Conservation (phyloP, 2,113 vertebrate genomes). For the Telmatochromis bifrenatus region DNA sequence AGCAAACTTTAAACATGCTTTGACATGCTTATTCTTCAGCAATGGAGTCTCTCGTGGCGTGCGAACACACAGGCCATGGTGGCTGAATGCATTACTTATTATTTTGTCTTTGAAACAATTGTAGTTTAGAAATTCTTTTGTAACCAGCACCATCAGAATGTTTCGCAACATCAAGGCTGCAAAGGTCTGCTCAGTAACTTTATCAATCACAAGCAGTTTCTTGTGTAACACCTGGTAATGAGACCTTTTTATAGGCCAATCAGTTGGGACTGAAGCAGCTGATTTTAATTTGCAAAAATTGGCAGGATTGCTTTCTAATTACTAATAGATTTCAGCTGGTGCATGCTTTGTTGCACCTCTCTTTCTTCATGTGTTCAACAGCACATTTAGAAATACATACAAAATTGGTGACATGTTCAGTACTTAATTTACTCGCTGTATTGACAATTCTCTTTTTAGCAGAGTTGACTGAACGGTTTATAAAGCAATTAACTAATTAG, state of each 20-base stretch:
- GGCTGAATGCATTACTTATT: not conserved
- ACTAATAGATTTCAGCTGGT: not conserved
- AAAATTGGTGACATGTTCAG: not conserved
- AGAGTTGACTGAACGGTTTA: not conserved
- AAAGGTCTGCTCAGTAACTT: not conserved
- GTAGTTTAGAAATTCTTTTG: not conserved
- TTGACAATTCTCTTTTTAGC: not conserved
- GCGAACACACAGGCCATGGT: accelerated
- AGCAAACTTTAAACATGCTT: not conserved
- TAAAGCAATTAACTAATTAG: not conserved
- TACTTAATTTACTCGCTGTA: not conserved
- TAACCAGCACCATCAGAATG: not conserved
- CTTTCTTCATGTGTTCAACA: not conserved
- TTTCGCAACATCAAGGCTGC: not conserved
- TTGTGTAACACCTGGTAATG: not conserved
- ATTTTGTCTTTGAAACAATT: not conserved
- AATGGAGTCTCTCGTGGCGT: accelerated
- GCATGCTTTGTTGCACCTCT: not conserved
- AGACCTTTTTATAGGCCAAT: not conserved
- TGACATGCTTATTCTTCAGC: not conserved
- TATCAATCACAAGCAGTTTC: accelerated
- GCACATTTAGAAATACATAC: not conserved
- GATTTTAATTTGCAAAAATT: not conserved
- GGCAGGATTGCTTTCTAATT: not conserved
- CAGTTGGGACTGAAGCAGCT: not conserved